phyloP scores from a whole-genome alignment of 2,888 invertebrate species.

The Auanema freiburgensis region DNA sequence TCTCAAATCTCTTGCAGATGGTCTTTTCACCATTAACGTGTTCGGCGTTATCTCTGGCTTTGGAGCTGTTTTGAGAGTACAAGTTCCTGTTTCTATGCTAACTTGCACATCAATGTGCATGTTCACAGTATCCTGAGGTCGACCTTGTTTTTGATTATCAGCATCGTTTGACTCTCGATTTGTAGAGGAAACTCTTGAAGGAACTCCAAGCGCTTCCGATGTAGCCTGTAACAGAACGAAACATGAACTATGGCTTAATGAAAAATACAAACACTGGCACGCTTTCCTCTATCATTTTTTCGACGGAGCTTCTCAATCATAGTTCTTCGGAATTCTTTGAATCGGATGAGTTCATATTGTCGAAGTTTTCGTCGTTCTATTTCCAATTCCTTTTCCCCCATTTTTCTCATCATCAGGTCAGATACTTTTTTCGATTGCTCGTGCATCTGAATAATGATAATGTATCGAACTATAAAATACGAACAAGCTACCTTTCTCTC shows the following conservation, averaged over 20 bases:
- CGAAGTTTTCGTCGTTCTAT: slow-evolving; percentile 87
- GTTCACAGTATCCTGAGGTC: slow-evolving; percentile 55
- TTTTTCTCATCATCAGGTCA: slow-evolving; percentile 80
- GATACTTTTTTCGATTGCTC: slow-evolving; percentile 94
- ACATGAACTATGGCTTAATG: not conserved
- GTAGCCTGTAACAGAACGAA: not conserved
- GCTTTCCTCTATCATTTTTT: slow-evolving; percentile 8
- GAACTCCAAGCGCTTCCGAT: not conserved
- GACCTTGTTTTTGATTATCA: not conserved
- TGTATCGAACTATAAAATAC: not conserved
- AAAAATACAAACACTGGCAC: not conserved
- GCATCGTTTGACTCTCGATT: not conserved
- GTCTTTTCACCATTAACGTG: slow-evolving; percentile 29
- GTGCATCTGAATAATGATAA: slow-evolving; percentile 75
- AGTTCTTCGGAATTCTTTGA: slow-evolving; percentile 66
- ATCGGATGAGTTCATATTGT: slow-evolving; percentile 88
- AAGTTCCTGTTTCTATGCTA: slow-evolving; percentile 55
- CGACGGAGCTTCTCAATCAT: slow-evolving; percentile 22
- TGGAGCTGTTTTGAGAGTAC: slow-evolving; percentile 50
- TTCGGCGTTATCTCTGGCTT: slow-evolving; percentile 21
- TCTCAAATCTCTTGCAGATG: slow-evolving; percentile 41
- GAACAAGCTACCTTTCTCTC: slow-evolving; percentile 47
- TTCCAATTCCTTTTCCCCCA: slow-evolving; percentile 86
- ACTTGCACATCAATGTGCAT: slow-evolving; percentile 60
- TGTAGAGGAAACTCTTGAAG: too few species aligned